Evolutionary conservation across 2,888 invertebrate species (phyloP).

Genomic region (Tortricodes alternella): DNA sequence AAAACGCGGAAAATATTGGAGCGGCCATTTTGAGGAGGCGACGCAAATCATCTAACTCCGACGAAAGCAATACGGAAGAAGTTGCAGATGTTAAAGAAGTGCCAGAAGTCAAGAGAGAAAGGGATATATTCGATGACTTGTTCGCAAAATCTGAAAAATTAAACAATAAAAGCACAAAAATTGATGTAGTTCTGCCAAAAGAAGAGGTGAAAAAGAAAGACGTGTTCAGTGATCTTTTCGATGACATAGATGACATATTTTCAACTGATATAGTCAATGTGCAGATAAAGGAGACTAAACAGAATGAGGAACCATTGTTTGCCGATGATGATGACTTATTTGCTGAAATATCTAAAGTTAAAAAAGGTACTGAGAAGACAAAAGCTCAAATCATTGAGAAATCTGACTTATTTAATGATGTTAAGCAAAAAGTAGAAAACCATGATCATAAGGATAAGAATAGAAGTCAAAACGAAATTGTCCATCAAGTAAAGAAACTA

Average conservation of each 20-base stretch:
- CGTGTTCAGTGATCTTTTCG: constrained; percentile 70
- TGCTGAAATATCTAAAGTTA: constrained; percentile 47
- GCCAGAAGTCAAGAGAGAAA: constrained; percentile 40
- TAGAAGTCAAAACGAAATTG: constrained; percentile 29
- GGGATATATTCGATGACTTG: constrained; percentile 65
- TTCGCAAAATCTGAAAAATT: constrained; percentile 56
- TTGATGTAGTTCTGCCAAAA: constrained; percentile 34
- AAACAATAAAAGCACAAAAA: constrained; percentile 33
- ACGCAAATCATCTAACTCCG: constrained; percentile 56
- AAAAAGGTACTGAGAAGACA: background rate
- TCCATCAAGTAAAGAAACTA: constrained; percentile 30
- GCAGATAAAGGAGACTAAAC: constrained; percentile 40
- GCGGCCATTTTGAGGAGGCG: constrained; percentile 66
- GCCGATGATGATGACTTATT: constrained; percentile 68
- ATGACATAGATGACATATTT: constrained; percentile 75
- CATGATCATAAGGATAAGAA: background rate
- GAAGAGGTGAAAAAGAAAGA: constrained; percentile 52
- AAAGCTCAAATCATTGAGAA: constrained; percentile 2
- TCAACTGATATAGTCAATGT: constrained; percentile 54
- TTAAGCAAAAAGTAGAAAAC: background rate
- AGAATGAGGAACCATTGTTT: constrained; percentile 55
- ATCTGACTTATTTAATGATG: background rate
- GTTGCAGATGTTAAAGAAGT: background rate
- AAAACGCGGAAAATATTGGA: constrained; percentile 66
- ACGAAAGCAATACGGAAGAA: constrained; percentile 45